Percentiles rank a stretch among this genome's conserved stretches.
These are phyloP conservation scores for Argya squamiceps DNA, from an alignment of 2,797 vertebrate species.

Conservation along the genomic window DNA sequence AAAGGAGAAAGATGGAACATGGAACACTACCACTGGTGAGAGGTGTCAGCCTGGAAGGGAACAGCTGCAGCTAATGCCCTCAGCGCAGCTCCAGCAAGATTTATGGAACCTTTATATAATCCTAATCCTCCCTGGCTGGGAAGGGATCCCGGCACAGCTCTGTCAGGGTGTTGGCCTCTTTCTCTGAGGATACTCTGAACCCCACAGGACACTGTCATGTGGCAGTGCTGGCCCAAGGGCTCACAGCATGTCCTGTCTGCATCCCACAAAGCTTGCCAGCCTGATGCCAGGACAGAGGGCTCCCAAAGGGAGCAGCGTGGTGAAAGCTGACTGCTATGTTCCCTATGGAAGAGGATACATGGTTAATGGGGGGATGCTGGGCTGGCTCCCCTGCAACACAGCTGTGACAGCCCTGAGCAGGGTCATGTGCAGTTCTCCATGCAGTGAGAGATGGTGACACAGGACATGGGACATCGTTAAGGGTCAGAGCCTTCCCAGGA, in stretches of 20 bases:
- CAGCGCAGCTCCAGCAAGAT: neutral
- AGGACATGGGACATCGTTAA: neutral
- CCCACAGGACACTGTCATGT: accelerated
- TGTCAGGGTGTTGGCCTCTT: neutral
- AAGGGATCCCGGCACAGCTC: neutral
- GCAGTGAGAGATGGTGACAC: neutral
- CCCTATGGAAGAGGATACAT: accelerated
- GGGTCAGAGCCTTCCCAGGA: neutral
- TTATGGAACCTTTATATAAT: neutral
- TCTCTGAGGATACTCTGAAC: neutral
- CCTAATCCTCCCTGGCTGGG: neutral
- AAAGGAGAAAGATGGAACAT: neutral
- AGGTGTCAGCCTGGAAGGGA: neutral
- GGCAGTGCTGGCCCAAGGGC: neutral
- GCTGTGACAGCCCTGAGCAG: neutral
- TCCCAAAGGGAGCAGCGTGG: neutral
- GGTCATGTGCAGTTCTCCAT: neutral
- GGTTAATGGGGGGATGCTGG: neutral
- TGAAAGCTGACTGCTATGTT: accelerated
- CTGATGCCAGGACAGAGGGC: accelerated
- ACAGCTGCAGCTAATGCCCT: neutral
- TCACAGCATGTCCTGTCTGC: neutral
- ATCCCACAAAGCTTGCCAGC: neutral
- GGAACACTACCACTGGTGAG: neutral
- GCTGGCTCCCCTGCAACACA: neutral